Percentiles rank a stretch among this genome's conserved stretches.
Conservation (phyloP, 2,797 vertebrate species). For the Chelon labrosus region DNA sequence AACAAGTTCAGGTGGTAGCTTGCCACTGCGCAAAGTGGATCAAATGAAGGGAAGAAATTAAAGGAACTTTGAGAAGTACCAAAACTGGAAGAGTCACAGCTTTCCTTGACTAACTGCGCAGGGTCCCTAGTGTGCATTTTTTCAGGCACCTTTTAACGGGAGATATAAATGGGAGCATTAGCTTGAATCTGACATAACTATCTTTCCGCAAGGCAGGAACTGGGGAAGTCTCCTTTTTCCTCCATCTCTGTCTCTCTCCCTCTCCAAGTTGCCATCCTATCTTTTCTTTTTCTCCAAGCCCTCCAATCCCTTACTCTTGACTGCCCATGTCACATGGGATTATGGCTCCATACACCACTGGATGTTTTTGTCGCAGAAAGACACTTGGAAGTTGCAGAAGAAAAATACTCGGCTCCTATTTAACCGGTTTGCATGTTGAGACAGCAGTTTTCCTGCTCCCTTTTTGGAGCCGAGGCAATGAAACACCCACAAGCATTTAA, state of each 20-base stretch:
- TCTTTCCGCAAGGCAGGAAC: conserved; percentile 32
- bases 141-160: conserved; percentile 43
- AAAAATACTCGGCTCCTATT: conserved; percentile 53
- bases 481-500: conserved; percentile 29
- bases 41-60: conserved; percentile 38
- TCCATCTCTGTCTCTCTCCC: conserved; percentile 24
- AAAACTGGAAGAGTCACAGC: neutral
- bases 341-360: conserved; percentile 71
- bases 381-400: conserved; percentile 50
- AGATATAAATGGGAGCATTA: conserved; percentile 53
- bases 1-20: conserved; percentile 42
- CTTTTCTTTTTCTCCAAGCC: conserved; percentile 67
- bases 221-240: conserved; percentile 44
- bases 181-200: conserved; percentile 29
- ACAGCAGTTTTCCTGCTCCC: conserved; percentile 51
- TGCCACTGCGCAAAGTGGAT: conserved; percentile 39
- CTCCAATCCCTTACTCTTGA: conserved; percentile 76
- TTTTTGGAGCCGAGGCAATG: conserved; percentile 31
- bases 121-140: conserved; percentile 10
- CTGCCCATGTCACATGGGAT: conserved; percentile 80
- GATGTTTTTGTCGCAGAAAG: conserved; percentile 70
- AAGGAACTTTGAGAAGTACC: conserved; percentile 22
- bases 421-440: conserved; percentile 45
- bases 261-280: conserved; percentile 52
- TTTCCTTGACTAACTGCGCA: neutral